These are phyloP conservation scores for Hydroisotoma schaefferi DNA, from an alignment of 2,888 invertebrate species.

Conservation along the genomic window DNA sequence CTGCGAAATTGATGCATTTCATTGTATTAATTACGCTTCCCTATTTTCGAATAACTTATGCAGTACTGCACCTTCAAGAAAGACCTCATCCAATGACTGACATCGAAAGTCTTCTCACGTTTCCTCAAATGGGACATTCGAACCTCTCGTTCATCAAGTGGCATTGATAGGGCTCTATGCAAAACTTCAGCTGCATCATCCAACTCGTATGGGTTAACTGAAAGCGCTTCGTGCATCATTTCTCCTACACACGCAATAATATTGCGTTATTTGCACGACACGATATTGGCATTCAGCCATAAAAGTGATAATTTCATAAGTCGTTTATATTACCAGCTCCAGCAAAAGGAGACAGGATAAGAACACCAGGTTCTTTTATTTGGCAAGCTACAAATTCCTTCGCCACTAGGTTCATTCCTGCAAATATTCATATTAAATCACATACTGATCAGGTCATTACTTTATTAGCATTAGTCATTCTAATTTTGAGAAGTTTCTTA, in stretches of 20 bases:
- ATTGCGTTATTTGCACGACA: neutral
- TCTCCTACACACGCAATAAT: conserved; percentile 56
- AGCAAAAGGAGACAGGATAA: conserved; percentile 85
- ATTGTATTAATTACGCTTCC: neutral
- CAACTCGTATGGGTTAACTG: conserved; percentile 85
- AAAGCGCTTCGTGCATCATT: conserved; percentile 88
- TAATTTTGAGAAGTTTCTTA: too few species aligned
- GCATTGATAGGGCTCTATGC: conserved; percentile 83
- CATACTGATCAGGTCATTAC: neutral
- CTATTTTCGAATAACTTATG: too few species aligned
- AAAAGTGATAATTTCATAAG: neutral
- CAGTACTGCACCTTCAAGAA: conserved; percentile 71
- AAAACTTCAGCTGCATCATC: conserved; percentile 82
- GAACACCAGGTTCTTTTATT: conserved; percentile 77
- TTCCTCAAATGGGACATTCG: conserved; percentile 80
- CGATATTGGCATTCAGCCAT: neutral
- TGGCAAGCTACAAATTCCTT: conserved; percentile 92
- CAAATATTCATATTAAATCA: neutral
- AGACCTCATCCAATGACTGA: conserved; percentile 82
- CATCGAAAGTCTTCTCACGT: conserved; percentile 76
- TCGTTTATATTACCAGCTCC: conserved; percentile 62
- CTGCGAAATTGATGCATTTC: conserved; percentile 15
- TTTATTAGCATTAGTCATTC: too few species aligned
- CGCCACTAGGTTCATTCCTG: conserved; percentile 33
- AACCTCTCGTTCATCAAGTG: conserved; percentile 78